A percentile compares a stretch with the other conserved stretches of the same genome.
Conservation (phyloP, 2,888 invertebrate species). For the Nephrotoma flavescens region DNA sequence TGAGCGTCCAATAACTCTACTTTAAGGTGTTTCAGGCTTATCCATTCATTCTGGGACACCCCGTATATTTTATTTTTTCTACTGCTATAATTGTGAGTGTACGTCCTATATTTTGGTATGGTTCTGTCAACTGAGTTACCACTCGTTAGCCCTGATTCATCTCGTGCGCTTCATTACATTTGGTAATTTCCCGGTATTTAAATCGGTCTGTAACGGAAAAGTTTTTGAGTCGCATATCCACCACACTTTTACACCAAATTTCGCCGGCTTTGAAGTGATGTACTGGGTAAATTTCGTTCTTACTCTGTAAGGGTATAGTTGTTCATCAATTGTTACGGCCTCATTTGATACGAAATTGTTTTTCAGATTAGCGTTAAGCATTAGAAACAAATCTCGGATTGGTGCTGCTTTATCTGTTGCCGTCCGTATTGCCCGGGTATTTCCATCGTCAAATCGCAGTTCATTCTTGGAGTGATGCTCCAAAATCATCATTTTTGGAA, state of each 20-base stretch:
- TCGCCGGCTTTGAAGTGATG: no score
- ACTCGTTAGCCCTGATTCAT: neutral
- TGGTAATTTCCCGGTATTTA: neutral
- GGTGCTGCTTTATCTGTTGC: no score
- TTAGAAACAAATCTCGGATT: neutral
- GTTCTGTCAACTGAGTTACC: neutral
- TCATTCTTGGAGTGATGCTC: neutral
- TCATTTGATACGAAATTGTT: neutral
- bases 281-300: neutral
- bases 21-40: no score
- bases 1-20: no score
- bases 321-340: neutral
- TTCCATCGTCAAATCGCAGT: neutral
- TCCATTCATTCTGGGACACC: no score
- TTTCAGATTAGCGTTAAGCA: neutral
- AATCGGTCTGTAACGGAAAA: no score
- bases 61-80: no score
- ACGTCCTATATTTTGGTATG: neutral
- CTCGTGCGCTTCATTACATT: neutral
- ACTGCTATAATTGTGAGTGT: no score
- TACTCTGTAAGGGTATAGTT: neutral
- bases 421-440: no score
- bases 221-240: no score
- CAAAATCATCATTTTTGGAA: neutral
- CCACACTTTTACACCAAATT: no score